phyloP scores from a whole-genome alignment of 2,888 invertebrate species.

The Strigamia crassipes region DNA sequence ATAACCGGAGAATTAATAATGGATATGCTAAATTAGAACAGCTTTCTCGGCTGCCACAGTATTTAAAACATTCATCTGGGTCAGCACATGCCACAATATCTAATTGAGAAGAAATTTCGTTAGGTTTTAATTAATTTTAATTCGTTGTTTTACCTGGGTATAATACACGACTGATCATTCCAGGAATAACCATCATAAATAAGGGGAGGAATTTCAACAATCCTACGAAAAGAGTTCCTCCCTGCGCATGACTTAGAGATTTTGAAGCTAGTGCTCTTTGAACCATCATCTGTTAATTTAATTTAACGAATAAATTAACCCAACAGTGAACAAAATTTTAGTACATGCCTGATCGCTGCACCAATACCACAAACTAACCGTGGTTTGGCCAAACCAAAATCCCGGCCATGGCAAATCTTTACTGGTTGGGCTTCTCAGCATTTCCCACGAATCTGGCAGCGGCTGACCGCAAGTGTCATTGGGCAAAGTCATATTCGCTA shows the following conservation, averaged over 20 bases:
- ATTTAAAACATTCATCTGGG: conserved; percentile 59
- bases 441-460: conserved; percentile 59
- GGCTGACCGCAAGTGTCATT: conserved; percentile 56
- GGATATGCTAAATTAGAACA: conserved; percentile 65
- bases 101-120: conserved; percentile 49
- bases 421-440: conserved; percentile 59
- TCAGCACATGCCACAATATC: conserved; percentile 62
- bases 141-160: conserved; percentile 56
- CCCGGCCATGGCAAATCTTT: conserved; percentile 64
- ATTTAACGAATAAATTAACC: neutral
- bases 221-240: conserved; percentile 62
- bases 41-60: conserved; percentile 60
- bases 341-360: conserved; percentile 59
- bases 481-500: conserved; percentile 54
- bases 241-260: conserved; percentile 63
- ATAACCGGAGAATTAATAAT: conserved; percentile 61
- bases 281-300: conserved; percentile 61
- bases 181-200: conserved; percentile 64
- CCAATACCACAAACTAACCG: conserved; percentile 64
- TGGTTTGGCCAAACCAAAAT: conserved; percentile 62
- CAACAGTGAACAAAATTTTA: no score
- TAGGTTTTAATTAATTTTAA: neutral
- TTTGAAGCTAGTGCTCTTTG: conserved; percentile 63
- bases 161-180: conserved; percentile 64
- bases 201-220: conserved; percentile 61